Conservation (phyloP, 2,113 vertebrate genomes). For the Amblyornis subalaris region DNA sequence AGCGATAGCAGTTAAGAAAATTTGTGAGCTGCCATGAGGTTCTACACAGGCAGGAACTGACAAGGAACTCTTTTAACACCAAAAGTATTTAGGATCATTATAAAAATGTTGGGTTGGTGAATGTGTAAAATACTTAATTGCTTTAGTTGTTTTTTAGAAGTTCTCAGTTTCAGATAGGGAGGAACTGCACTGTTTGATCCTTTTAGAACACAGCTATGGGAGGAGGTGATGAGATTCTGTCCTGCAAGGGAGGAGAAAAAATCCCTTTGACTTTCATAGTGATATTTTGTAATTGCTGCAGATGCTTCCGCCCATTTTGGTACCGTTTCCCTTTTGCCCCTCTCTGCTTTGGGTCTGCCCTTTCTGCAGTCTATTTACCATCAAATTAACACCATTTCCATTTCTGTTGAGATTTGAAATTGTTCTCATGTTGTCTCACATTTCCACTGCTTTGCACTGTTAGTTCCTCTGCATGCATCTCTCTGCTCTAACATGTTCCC, state of each 20-base stretch:
- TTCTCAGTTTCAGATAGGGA: neutral
- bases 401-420: neutral
- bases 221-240: neutral
- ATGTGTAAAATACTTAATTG: neutral
- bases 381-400: neutral
- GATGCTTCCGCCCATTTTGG: neutral
- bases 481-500: neutral
- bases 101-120: neutral
- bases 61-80: constrained; percentile 10
- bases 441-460: neutral
- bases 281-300: neutral
- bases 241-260: neutral
- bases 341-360: neutral
- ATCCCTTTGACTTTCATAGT: neutral
- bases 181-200: neutral
- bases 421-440: neutral
- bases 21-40: constrained; percentile 29
- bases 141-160: neutral
- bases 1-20: neutral
- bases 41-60: neutral
- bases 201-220: neutral
- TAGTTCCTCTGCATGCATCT: neutral
- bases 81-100: neutral
- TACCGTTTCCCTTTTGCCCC: neutral
- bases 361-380: neutral